phyloP scores from a whole-genome alignment of 2,113 vertebrate species.

The Penelope pileata region DNA sequence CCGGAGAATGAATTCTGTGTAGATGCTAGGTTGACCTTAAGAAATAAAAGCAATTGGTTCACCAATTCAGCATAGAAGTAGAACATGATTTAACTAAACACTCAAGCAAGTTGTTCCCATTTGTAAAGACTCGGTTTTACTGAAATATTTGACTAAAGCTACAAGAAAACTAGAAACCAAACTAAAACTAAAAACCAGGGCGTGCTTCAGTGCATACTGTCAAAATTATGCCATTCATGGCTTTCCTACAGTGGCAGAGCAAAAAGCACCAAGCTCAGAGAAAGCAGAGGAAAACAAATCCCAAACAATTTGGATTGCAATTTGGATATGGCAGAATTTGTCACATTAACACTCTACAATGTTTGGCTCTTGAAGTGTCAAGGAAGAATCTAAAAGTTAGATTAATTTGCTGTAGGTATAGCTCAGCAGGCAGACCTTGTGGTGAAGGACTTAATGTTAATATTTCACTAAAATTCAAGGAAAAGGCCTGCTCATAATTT shows the following conservation, averaged over 20 bases:
- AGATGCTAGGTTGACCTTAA: not conserved
- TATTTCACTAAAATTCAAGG: not conserved
- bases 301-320: not conserved
- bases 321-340: not conserved
- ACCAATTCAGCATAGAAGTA: not conserved
- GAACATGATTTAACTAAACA: not conserved
- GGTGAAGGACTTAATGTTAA: not conserved
- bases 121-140: not conserved
- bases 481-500: not conserved
- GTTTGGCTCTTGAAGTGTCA: not conserved
- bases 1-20: not conserved
- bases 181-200: not conserved
- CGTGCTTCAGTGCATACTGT: not conserved
- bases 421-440: not conserved
- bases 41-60: not conserved
- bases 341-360: not conserved
- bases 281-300: not conserved
- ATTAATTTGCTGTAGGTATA: fast-evolving
- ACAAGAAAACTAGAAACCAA: not conserved
- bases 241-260: not conserved
- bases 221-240: not conserved
- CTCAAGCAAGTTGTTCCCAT: not conserved
- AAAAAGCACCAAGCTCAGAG: not conserved
- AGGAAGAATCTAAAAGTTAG: not conserved
- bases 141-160: not conserved